A percentile compares a stretch with the other conserved stretches of the same genome.
Conservation (phyloP, 2,797 vertebrate species). For the Denticeps clupeoides region DNA sequence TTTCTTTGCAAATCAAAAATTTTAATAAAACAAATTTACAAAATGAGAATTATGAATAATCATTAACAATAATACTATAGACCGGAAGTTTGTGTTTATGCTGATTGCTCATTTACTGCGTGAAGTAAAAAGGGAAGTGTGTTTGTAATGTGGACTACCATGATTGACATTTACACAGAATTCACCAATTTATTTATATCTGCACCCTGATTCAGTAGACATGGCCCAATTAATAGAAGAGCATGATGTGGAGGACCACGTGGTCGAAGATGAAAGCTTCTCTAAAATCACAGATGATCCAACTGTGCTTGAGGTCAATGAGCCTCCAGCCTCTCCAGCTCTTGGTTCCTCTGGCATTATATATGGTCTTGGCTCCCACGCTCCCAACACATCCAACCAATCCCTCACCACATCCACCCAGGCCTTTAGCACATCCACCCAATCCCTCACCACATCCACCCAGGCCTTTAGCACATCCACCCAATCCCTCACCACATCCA, state of each 20-base stretch:
- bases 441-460: too few relatives aligned
- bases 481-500: too few relatives aligned
- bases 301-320: background rate
- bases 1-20: too few relatives aligned
- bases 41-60: background rate
- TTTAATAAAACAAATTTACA: background rate
- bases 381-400: too few relatives aligned
- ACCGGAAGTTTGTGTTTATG: too few relatives aligned
- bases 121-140: background rate
- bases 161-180: conserved; percentile 14
- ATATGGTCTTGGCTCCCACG: too few relatives aligned
- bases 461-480: too few relatives aligned
- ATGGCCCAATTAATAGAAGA: conserved; percentile 4
- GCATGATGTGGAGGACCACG: background rate
- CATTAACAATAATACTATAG: too few relatives aligned
- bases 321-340: background rate
- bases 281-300: background rate
- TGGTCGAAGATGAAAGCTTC: conserved; percentile 10
- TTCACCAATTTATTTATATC: conserved; percentile 16
- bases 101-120: too few relatives aligned
- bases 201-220: conserved; percentile 9
- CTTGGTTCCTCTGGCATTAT: background rate
- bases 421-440: too few relatives aligned
- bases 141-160: background rate
- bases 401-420: too few relatives aligned